Percentiles rank a stretch among this genome's conserved stretches.
phyloP scores from a whole-genome alignment of 2,797 vertebrate species.

The Urophycis tenuis region DNA sequence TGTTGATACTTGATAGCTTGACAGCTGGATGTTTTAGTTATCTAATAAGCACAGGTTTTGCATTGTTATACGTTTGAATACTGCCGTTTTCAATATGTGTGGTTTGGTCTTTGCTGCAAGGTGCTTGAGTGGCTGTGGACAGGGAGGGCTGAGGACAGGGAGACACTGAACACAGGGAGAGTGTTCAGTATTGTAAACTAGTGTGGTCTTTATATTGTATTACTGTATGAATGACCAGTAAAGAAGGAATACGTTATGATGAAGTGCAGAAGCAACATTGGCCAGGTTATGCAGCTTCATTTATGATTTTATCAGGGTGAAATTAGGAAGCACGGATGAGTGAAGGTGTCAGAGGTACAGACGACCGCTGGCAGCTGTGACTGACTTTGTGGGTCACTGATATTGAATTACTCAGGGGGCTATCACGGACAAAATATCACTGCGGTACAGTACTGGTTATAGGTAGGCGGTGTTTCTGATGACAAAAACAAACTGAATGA shows the following conservation, averaged over 20 bases:
- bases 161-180: too few relatives aligned
- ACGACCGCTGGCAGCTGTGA: background rate
- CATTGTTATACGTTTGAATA: background rate
- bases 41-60: background rate
- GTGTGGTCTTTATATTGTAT: background rate
- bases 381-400: background rate
- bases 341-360: background rate
- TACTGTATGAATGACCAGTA: background rate
- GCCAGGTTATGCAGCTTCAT: background rate
- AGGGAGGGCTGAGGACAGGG: background rate
- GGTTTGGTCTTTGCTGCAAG: background rate
- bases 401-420: background rate
- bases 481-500: background rate
- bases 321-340: background rate
- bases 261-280: background rate
- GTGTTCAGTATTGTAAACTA: background rate
- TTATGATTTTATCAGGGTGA: background rate
- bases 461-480: background rate
- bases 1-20: too few relatives aligned
- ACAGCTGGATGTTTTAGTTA: background rate
- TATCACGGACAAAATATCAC: background rate
- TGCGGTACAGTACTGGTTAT: background rate
- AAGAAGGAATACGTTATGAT: background rate
- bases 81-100: background rate
- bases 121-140: background rate